Base-by-base conservation (phyloP, 2,113 vertebrate genomes). In the Hymenochirus boettgeri region DNA sequence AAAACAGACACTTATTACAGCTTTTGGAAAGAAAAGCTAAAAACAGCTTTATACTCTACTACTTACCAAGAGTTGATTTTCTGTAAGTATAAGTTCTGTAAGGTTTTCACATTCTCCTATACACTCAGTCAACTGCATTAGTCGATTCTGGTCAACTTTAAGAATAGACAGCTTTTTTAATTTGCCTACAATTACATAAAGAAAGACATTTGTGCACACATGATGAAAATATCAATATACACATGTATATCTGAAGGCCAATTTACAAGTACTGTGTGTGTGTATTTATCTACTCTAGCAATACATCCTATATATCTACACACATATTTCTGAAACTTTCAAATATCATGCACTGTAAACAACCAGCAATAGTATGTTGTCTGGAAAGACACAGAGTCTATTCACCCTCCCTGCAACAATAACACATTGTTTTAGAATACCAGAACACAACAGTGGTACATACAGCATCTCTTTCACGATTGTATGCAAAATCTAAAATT, bases 101-200 rank as follows among this genome's bases (percentile, higher is more conserved):
- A 99, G 92, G 82, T 83, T 92, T 85, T 95, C 95, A 71, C 96
- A 99, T 77, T 92, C 89, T 31, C 96, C 96, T 23, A 99, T 87
- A 31, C 89, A 86, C 75, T 98, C 94, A 1, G 96, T 91, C 72
- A 99, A 76, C 54, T 92, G 88, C 15, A 83, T 70, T 48, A 99
- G 89, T 57, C 90, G 87, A 75, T 99, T 99, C 83, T 98, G 95
- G 79, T 99, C 94, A 35, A 84, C 91, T 79, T 99, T 99, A 78
- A 99, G 75, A 72, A 99, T 97, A 0, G 96, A 99, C 52, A 99
- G 87, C 26, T 84, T 90, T 71, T 76, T 88, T 55, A 99, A 61
- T 76, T 92, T 96, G 73, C 96, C 96, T 99, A 73, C 19, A 60
- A 29, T n/a, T n/a, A n/a, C n/a, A n/a, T n/a, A n/a, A n/a, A n/a